These are phyloP conservation scores for Catajapyx aquilonaris DNA, from an alignment of 1,140 invertebrate genomes.

Conservation along the genomic window DNA sequence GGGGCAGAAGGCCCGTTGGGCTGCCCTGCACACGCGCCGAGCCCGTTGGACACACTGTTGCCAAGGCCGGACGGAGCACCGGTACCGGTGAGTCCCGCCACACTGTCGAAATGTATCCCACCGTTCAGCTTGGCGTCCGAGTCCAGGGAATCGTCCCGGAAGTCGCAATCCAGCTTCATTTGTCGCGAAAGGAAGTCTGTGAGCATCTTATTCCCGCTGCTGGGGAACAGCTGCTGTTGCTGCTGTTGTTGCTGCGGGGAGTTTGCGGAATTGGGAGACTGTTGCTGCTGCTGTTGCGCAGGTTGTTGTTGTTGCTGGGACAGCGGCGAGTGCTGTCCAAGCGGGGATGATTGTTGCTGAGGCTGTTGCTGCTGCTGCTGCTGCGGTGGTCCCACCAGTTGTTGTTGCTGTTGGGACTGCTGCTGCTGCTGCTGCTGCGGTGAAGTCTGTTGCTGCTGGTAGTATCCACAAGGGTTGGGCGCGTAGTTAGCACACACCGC, in stretches of 20 bases:
- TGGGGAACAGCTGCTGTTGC: not conserved
- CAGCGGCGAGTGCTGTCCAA: no score
- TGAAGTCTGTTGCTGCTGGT: no score
- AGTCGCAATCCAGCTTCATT: not conserved
- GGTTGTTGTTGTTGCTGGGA: constrained; percentile 1
- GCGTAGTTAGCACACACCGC: no score
- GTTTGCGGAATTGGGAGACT: constrained; percentile 7
- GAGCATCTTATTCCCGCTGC: not conserved
- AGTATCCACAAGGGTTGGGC: no score
- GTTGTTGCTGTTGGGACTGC: no score
- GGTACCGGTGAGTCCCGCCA: not conserved
- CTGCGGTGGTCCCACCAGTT: no score
- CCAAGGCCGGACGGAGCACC: not conserved
- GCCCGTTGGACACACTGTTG: not conserved
- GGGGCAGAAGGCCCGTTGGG: not conserved
- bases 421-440: no score
- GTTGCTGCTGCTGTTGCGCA: constrained; percentile 27
- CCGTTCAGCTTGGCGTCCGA: not conserved
- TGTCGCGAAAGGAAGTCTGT: not conserved
- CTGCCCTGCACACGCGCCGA: not conserved
- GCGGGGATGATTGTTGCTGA: no score
- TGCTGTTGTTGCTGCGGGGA: not conserved
- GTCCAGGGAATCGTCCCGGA: not conserved
- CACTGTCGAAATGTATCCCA: not conserved
- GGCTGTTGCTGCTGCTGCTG: constrained; percentile 25